These are phyloP conservation scores for Synergus gifuensis DNA, from an alignment of 2,888 invertebrate genomes.

Conservation along the genomic window DNA sequence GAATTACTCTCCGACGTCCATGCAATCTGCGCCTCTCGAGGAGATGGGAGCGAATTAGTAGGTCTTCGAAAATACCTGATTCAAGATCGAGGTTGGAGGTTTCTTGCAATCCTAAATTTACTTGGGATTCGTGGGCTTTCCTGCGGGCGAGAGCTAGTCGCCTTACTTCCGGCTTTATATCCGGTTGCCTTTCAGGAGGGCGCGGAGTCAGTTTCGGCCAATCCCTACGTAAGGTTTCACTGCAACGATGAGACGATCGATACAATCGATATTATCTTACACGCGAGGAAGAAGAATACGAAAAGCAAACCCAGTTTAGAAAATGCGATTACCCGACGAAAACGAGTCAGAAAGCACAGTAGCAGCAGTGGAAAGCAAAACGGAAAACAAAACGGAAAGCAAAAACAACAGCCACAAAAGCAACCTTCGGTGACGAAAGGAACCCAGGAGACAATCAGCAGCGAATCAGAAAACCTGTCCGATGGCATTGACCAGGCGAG, in stretches of 20 bases:
- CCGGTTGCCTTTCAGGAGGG: conserved; percentile 67
- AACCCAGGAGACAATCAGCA: conserved; percentile 60
- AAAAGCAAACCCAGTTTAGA: conserved; percentile 54
- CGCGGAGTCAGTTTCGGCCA: conserved; percentile 46
- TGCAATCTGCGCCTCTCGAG: conserved; percentile 74
- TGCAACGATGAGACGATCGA: conserved; percentile 71
- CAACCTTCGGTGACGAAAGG: conserved; percentile 50
- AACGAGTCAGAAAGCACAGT: conserved; percentile 45
- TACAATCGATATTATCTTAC: conserved; percentile 69
- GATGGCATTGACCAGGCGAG: conserved; percentile 80
- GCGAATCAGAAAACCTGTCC: conserved; percentile 72
- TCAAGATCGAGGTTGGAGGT: conserved; percentile 82
- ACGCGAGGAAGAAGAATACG: conserved; percentile 61
- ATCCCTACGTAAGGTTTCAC: conserved; percentile 69
- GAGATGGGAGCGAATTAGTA: conserved; percentile 75
- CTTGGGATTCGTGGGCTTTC: conserved; percentile 82
- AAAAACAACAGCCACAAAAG: conserved; percentile 30
- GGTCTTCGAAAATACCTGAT: conserved; percentile 80
- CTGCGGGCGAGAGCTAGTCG: conserved; percentile 82
- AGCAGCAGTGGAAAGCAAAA: background rate
- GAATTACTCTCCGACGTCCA: conserved; percentile 83
- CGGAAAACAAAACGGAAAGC: conserved; percentile 1
- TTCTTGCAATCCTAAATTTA: conserved; percentile 80
- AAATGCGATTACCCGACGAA: conserved; percentile 43
- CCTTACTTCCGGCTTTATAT: conserved; percentile 81